Base-by-base conservation (phyloP, 2,797 vertebrate genomes). In the Gallinago nigripennis region DNA sequence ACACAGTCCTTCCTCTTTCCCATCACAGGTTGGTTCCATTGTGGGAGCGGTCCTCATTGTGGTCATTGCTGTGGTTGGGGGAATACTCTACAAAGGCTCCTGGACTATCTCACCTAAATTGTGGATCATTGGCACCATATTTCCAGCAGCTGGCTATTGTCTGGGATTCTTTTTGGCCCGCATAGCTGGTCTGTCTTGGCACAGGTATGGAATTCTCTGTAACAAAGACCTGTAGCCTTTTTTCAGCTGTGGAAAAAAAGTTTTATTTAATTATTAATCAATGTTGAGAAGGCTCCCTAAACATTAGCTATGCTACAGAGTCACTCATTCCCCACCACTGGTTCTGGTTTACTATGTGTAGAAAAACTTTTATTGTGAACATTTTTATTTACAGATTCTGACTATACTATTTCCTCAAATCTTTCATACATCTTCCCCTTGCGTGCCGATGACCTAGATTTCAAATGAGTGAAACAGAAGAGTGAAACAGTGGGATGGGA, bases 111-210 rank as follows among this genome's bases (percentile, higher is more conserved):
- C 97, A 46, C 99, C 99, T 20, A 96, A 98, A 28, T 96, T 99
- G 20, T 99, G 99, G 99, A 97, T 99, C 77, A 98, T 99, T 73
- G 99, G 99, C 50, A 97, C 98, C 6, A 95, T 99, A 96, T 99
- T 98, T 97, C 99, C 99, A 19, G 96, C 98, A 7, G 96, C 98
- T 24, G 99, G 99, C 10, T 99, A 98, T 33, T 11, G 87, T 23
- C 90, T 99, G 43, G 99, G 99, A 5, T 99, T 99, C 95, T 0
- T 98, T 15, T 78, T 99, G 86, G 99, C 99, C 61, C 98, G 98
- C 25, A 3, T 99, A 72, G 98, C 98, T 41, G 99, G 98, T 77
- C 98, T 98, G 58, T 95, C 99, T 82, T 99, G 99, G 99, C 7
- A 98, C 96, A 99, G 99, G 99, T 99, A 98, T 25, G 64, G 30